Percentiles rank a stretch among this genome's conserved stretches.
Evolutionary conservation across 2,113 vertebrate species (phyloP).

Genomic region (Bujurquina vittata): DNA sequence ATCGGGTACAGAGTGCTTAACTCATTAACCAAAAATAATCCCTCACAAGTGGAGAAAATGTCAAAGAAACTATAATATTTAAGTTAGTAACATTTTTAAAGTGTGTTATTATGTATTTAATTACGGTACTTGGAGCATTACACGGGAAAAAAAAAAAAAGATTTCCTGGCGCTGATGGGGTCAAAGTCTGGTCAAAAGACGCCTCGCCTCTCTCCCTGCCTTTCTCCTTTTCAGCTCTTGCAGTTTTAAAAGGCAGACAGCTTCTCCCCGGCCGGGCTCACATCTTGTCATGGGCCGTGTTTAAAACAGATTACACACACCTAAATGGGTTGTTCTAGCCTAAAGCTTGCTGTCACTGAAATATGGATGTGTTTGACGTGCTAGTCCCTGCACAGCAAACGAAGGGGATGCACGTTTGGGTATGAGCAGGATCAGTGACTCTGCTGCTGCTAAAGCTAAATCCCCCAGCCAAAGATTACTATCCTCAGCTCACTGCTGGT

Average conservation of each 20-base stretch:
- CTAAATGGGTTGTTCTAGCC: constrained; percentile 71
- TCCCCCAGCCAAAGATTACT: constrained; percentile 58
- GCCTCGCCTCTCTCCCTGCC: neutral
- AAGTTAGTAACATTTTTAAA: neutral
- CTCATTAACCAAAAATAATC: neutral
- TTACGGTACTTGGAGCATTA: neutral
- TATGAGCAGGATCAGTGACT: constrained; percentile 64
- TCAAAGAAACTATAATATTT: neutral
- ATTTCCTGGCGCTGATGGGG: constrained; percentile 38
- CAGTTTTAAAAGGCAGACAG: constrained; percentile 11
- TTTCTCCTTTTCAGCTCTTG: constrained; percentile 18
- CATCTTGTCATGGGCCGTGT: constrained; percentile 29
- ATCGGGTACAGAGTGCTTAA: neutral
- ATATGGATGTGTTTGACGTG: constrained; percentile 76
- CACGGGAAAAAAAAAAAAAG: neutral
- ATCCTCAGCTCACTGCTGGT: constrained; percentile 50
- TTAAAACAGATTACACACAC: constrained; percentile 71
- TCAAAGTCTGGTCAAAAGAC: constrained; percentile 58
- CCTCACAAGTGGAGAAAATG: neutral
- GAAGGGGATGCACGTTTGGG: constrained; percentile 51
- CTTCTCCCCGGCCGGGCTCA: constrained; percentile 24
- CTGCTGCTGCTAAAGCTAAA: constrained; percentile 46
- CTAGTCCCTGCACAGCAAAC: constrained; percentile 30
- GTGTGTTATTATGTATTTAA: neutral
- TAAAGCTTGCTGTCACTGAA: constrained; percentile 70